Percentiles rank a stretch among this genome's conserved stretches.
Evolutionary conservation across 2,888 invertebrate species (phyloP).

Genomic region (Portevinia maculata): DNA sequence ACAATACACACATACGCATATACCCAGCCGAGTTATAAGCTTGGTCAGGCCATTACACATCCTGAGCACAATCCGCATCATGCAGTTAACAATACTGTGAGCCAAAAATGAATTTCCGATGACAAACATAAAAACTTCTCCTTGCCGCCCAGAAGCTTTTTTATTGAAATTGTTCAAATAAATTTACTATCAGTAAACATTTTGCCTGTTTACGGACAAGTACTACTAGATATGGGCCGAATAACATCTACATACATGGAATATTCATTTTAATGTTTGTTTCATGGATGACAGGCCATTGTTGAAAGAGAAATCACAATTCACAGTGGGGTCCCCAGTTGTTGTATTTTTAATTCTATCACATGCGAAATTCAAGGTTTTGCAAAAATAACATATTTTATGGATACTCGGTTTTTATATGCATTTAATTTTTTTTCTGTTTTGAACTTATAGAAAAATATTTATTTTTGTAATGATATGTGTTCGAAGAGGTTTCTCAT

Average conservation of each 20-base stretch:
- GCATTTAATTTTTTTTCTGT: no score
- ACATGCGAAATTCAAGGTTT: slow-evolving; percentile 4
- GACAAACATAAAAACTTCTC: slow-evolving; percentile 34
- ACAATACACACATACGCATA: slow-evolving; percentile 4
- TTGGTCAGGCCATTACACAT: slow-evolving; percentile 8
- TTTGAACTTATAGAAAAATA: no score
- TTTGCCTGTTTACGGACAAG: neutral
- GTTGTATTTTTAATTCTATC: slow-evolving; percentile 18
- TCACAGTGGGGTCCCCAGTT: neutral
- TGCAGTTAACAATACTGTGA: slow-evolving; percentile 40
- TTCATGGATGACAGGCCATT: slow-evolving; percentile 18
- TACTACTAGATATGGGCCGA: slow-evolving; percentile 6
- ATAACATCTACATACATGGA: neutral
- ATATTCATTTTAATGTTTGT: slow-evolving; percentile 21
- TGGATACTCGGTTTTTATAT: no score
- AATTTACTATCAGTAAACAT: slow-evolving; percentile 33
- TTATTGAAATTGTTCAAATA: slow-evolving; percentile 45
- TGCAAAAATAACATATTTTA: no score
- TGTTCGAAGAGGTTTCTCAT: no score
- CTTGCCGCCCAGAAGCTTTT: neutral
- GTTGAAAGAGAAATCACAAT: slow-evolving; percentile 14
- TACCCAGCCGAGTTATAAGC: neutral
- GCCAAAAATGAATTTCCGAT: slow-evolving; percentile 45
- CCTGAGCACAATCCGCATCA: slow-evolving; percentile 26
- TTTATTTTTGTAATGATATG: no score